Conservation (phyloP, 1,140 invertebrate species). For the Drosophila pruinosa region DNA sequence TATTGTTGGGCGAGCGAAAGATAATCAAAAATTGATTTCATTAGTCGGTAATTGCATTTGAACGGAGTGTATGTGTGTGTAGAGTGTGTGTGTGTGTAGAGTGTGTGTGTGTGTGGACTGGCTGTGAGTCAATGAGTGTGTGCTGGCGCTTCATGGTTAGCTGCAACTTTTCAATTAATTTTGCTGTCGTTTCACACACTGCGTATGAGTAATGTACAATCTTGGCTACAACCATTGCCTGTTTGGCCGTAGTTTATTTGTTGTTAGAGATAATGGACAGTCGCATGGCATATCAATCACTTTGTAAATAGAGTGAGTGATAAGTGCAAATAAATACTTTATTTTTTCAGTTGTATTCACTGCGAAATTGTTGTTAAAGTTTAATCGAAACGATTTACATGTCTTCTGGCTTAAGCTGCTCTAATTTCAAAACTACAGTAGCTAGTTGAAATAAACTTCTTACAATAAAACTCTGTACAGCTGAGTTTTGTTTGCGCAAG, state of each 20-base stretch:
- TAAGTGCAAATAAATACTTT: neutral
- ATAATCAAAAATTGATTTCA: conserved; percentile 45
- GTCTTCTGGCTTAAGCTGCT: too few species aligned
- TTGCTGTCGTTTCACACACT: conserved; percentile 12
- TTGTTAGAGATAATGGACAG: conserved; percentile 9
- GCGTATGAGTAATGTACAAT: conserved; percentile 60
- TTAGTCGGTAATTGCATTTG: conserved; percentile 25
- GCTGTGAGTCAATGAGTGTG: conserved; percentile 15
- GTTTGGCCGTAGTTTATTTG: conserved; percentile 6
- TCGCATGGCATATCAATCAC: conserved; percentile 5
- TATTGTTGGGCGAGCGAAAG: conserved; percentile 19
- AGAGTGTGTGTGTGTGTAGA: neutral
- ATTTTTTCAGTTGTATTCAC: neutral
- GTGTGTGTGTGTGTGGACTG: conserved; percentile 2
- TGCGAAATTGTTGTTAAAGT: too few species aligned
- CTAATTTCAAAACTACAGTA: too few species aligned
- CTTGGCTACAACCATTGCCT: conserved; percentile 13
- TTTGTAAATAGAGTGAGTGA: neutral
- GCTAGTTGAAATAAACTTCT: too few species aligned
- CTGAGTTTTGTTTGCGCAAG: too few species aligned
- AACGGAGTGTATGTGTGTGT: neutral
- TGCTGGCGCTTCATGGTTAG: conserved; percentile 12
- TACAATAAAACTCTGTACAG: too few species aligned
- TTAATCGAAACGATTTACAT: too few species aligned
- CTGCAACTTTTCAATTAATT: conserved; percentile 34